Evolutionary conservation across 2,888 invertebrate species (phyloP), one percentile per base, ranked within the genome.

Genomic region (Pelosia muscerda): DNA sequence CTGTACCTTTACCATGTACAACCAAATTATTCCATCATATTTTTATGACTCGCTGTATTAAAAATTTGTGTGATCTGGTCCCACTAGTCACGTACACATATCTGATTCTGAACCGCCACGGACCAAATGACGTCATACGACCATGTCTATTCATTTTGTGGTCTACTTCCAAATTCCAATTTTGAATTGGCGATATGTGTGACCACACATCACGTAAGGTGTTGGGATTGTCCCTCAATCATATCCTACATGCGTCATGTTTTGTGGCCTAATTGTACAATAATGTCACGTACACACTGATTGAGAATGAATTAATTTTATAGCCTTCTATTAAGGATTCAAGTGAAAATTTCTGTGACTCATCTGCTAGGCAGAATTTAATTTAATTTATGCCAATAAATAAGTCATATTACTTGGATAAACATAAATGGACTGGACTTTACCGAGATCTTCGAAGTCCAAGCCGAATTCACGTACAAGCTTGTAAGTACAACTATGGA

Each of bases 71-170:
- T 73, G 71, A 65, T 65, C n/a, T 5, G 54, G 66, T 81, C 79
- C 79, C 77, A 62, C 25, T 2, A 54, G 68, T 81, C 82, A 79
- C 78, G 78, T 78, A 62, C 63, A 60, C 76, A 66, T 69, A 54
- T 23, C 68, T 49, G 65, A 61, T 62, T 68, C 66, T 55, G 61
- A 63, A 31, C 68, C 11, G 69, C 34, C 66, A 28, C 49, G 57
- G 59, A 62, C 11, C 72, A 26, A 55, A 54, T 67, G 72, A 42
- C 77, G 77, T 75, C 74, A 82, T 58, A 56, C 28, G 25, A 22
- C 69, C 73, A 82, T 70, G 61, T 65, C 22, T 58, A 42, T n/a
- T 65, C 68, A 77, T 62, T 73, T 70, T 86, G 86, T 82, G 84
- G 86, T 84, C 82, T 59, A 49, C 26, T 58, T 60, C 58, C 66